These are phyloP conservation scores for Gymnoscopelus braueri DNA, from an alignment of 2,797 vertebrate species.

Conservation along the genomic window DNA sequence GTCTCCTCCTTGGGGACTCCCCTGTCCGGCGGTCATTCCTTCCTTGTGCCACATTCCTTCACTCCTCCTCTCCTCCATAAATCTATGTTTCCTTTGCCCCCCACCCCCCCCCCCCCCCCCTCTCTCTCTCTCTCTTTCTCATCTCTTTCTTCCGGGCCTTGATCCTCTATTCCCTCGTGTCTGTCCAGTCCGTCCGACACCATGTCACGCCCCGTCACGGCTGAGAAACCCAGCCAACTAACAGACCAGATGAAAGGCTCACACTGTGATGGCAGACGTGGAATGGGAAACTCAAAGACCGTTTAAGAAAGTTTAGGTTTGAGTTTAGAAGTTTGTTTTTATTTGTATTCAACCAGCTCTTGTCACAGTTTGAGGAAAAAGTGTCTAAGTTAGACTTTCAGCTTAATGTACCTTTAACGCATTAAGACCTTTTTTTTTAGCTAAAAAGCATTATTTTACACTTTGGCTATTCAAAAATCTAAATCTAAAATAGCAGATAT, in stretches of 20 bases:
- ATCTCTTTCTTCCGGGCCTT: too few relatives aligned
- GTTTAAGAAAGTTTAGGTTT: neutral
- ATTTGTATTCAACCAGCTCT: constrained; percentile 6
- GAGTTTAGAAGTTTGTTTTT: neutral
- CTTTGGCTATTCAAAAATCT: too few relatives aligned
- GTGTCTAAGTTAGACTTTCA: neutral
- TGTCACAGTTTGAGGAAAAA: constrained; percentile 27
- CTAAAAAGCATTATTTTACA: too few relatives aligned
- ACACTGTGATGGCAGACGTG: constrained; percentile 47
- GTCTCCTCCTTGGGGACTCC: constrained; percentile 26
- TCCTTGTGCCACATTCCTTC: constrained; percentile 15
- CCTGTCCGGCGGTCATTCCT: constrained; percentile 25
- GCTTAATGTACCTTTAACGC: too few relatives aligned
- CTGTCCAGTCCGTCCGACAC: constrained; percentile 41
- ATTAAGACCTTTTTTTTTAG: too few relatives aligned
- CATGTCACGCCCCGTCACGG: constrained; percentile 16
- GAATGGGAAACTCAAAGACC: constrained; percentile 9
- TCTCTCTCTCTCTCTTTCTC: constrained; percentile 11
- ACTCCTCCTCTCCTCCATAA: constrained; percentile 11
- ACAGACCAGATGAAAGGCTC: constrained; percentile 35
- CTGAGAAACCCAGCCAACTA: constrained; percentile 39
- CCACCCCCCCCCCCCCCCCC: neutral
- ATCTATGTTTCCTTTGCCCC: neutral
- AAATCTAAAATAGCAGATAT: too few relatives aligned
- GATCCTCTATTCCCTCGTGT: constrained; percentile 27